Evolutionary conservation across 2,797 vertebrate genomes (phyloP).

Genomic region (Alosa sapidissima): DNA sequence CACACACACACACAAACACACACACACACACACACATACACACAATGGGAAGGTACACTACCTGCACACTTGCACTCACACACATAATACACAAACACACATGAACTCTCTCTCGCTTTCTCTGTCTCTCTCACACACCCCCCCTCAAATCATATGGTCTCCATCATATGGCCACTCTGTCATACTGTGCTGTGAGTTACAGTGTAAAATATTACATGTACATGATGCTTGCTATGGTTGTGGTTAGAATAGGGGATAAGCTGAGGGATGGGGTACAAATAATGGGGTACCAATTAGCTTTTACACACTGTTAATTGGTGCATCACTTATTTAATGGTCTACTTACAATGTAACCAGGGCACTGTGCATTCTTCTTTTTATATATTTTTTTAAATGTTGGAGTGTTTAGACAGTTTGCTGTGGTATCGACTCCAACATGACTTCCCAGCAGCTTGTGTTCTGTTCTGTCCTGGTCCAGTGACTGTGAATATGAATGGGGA

Average conservation of each 20-base stretch:
- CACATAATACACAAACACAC: no score
- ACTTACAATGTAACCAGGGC: not conserved
- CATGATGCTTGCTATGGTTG: not conserved
- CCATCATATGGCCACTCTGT: no score
- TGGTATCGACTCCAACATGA: not conserved
- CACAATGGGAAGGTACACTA: no score
- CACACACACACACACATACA: no score
- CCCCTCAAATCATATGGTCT: no score
- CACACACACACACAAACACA: no score
- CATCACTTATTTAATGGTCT: not conserved
- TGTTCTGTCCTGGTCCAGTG: conserved; percentile 6
- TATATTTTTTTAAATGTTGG: not conserved
- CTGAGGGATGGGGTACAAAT: not conserved
- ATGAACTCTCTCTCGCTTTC: no score
- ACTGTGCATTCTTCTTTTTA: not conserved
- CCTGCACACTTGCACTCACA: no score
- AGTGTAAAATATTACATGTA: conserved; percentile 20
- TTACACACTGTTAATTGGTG: not conserved
- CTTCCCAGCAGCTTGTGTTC: not conserved
- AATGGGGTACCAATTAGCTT: not conserved
- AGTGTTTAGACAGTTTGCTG: not conserved
- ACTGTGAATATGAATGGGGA: not conserved
- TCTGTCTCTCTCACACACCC: no score
- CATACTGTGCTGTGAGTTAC: not conserved
- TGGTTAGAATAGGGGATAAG: not conserved